Conservation (phyloP, 2,113 vertebrate genomes). For the Otus sunia region DNA sequence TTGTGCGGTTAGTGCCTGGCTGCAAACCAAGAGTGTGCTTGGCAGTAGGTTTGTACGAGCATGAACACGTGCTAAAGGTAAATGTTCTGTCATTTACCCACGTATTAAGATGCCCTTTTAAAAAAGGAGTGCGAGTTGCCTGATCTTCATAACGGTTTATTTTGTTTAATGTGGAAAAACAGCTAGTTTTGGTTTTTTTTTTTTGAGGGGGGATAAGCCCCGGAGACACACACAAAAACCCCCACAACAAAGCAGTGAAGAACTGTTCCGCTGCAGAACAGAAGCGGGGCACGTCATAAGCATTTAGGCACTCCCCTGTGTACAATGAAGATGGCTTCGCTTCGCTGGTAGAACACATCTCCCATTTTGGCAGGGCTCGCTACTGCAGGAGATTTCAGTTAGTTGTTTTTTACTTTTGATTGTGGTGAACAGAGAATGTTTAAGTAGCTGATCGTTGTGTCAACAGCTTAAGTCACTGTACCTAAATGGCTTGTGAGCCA, state of each 20-base stretch:
- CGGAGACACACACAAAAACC: not conserved
- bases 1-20: fast-evolving
- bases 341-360: not conserved
- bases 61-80: fast-evolving
- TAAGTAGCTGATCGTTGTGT: not conserved
- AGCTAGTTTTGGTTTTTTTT: fast-evolving
- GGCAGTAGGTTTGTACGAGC: not conserved
- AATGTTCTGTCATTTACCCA: not conserved
- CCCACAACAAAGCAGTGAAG: not conserved
- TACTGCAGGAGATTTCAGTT: not conserved
- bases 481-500: not conserved
- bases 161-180: not conserved
- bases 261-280: not conserved
- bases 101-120: not conserved
- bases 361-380: fast-evolving
- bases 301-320: too few relatives aligned
- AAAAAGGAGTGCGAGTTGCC: fast-evolving
- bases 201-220: not conserved
- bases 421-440: not conserved
- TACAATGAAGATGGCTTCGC: fast-evolving
- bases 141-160: fast-evolving
- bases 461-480: not conserved
- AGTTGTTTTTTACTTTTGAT: not conserved
- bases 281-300: not conserved
- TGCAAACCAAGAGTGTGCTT: fast-evolving